Conservation (phyloP, 1,140 invertebrate genomes). For the Hyphantria cunea region DNA sequence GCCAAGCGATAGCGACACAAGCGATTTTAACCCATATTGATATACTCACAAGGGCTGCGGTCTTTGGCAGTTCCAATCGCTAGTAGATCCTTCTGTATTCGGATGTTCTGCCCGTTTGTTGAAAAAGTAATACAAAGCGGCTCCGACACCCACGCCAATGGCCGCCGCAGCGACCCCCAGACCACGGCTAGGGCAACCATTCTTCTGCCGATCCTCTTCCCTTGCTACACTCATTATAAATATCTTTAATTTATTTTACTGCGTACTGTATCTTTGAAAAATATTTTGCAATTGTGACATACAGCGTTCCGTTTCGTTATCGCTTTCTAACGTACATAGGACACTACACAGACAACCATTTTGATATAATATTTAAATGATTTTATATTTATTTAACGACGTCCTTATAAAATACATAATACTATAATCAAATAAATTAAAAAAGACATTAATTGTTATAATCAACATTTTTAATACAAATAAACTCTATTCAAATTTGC, state of each 20-base stretch:
- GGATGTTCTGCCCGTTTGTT: slow-evolving; percentile 60
- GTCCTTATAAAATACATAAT: too few species aligned
- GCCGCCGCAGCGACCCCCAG: slow-evolving; percentile 64
- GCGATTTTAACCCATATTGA: neutral
- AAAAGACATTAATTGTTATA: too few species aligned
- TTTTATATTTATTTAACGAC: too few species aligned
- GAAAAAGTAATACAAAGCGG: slow-evolving; percentile 74
- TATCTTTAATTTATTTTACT: slow-evolving; percentile 2
- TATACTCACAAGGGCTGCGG: slow-evolving; percentile 59
- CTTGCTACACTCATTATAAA: slow-evolving; percentile 62
- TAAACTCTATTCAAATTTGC: too few species aligned
- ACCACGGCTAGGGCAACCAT: slow-evolving; percentile 56
- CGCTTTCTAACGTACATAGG: too few species aligned
- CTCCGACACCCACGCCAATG: slow-evolving; percentile 68
- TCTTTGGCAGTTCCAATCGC: slow-evolving; percentile 46
- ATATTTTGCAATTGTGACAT: slow-evolving; percentile 12
- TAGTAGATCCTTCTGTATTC: slow-evolving; percentile 52
- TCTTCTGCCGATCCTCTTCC: slow-evolving; percentile 63
- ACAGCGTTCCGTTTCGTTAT: neutral
- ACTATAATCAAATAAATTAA: too few species aligned
- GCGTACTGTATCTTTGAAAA: slow-evolving; percentile 10
- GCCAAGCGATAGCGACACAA: slow-evolving; percentile 1
- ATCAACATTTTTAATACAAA: too few species aligned
- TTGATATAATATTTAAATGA: too few species aligned
- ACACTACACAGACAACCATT: too few species aligned